Conservation (phyloP, 2,888 invertebrate species). For the Sepioteuthis lessoniana region DNA sequence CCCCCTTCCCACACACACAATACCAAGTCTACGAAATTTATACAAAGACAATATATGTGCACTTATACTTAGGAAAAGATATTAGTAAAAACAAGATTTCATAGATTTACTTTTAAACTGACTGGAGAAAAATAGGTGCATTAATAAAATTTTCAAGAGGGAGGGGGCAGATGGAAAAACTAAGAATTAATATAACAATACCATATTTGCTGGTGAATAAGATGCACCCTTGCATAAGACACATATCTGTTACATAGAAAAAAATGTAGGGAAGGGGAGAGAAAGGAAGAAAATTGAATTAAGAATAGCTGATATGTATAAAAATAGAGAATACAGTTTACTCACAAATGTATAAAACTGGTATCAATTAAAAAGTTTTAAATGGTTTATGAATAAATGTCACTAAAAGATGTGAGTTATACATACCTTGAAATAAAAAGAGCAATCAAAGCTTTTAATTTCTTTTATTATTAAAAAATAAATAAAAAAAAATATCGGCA, state of each 20-base stretch:
- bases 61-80: background rate
- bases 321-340: background rate
- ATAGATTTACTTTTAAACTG: background rate
- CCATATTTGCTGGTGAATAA: background rate
- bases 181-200: background rate
- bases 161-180: no score
- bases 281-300: background rate
- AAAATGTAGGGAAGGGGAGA: no score
- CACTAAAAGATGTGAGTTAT: background rate
- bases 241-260: background rate
- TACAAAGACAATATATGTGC: no score
- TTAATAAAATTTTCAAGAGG: background rate
- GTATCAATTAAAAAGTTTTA: background rate
- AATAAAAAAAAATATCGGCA: no score
- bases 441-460: no score
- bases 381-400: background rate
- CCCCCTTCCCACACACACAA: no score
- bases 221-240: background rate
- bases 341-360: background rate
- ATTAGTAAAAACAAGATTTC: background rate
- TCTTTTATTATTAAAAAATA: no score
- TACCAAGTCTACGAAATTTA: no score
- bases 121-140: background rate
- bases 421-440: conserved; percentile 4
- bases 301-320: background rate